Evolutionary conservation across 2,888 invertebrate genomes (phyloP).

Genomic region (Tupiocoris notatus): DNA sequence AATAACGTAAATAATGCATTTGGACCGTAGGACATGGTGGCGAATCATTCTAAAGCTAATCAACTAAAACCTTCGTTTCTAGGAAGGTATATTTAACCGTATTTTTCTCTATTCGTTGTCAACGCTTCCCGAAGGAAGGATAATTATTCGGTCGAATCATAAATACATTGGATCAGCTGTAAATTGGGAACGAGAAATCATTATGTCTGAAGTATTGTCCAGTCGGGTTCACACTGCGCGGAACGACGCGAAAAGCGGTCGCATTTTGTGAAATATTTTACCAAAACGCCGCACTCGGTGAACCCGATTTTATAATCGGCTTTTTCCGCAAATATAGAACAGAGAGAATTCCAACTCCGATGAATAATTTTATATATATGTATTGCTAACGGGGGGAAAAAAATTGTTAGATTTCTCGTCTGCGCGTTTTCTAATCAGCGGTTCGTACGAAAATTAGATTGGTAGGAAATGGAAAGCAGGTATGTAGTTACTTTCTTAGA

Average conservation of each 20-base stretch:
- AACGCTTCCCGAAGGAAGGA: neutral
- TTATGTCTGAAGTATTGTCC: neutral
- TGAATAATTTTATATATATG: neutral
- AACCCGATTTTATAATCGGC: neutral
- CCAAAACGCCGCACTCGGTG: neutral
- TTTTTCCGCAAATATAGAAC: neutral
- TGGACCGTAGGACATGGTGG: slow-evolving; percentile 2
- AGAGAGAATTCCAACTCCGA: neutral
- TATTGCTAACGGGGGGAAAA: neutral
- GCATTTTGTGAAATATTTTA: neutral
- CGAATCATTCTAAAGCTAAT: slow-evolving; percentile 17
- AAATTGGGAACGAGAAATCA: neutral
- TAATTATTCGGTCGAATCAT: slow-evolving; percentile 8
- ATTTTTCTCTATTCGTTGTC: slow-evolving; percentile 1
- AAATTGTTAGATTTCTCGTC: neutral
- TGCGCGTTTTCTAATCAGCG: slow-evolving; percentile 20
- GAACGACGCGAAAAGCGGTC: too few relatives aligned
- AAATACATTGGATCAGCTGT: slow-evolving; percentile 15
- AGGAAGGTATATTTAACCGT: neutral
- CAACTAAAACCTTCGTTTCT: neutral
- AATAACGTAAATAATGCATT: slow-evolving; percentile 14
- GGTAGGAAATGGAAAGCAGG: neutral
- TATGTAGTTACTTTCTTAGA: neutral
- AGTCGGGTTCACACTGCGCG: neutral
- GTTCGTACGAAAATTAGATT: slow-evolving; percentile 1